Evolutionary conservation across 2,888 invertebrate genomes (phyloP).

Genomic region (Cryptocheilus praepositus): DNA sequence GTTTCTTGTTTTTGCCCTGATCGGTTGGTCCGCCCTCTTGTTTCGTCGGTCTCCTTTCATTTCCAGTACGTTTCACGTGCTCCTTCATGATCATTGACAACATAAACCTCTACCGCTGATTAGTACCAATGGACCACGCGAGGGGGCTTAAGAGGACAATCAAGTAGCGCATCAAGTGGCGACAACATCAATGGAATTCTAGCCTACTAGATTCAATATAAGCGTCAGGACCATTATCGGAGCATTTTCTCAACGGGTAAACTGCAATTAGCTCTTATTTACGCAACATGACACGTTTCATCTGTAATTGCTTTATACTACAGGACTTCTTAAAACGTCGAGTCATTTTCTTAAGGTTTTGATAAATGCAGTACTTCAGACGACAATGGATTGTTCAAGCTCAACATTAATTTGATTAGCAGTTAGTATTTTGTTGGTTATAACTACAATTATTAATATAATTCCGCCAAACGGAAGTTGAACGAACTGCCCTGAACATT

Average conservation of each 20-base stretch:
- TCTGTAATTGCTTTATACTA: no score
- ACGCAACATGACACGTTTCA: no score
- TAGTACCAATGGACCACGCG: constrained; percentile 30
- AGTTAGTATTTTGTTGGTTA: no score
- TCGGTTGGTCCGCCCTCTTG: neutral
- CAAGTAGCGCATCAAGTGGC: constrained; percentile 35
- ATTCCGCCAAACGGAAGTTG: no score
- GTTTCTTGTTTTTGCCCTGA: constrained; percentile 74
- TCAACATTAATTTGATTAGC: no score
- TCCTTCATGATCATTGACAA: constrained; percentile 29
- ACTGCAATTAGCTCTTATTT: no score
- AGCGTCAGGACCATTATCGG: neutral
- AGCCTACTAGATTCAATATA: constrained; percentile 16
- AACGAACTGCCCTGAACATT: no score
- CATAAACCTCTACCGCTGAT: neutral
- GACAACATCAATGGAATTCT: constrained; percentile 34
- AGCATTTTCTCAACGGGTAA: neutral
- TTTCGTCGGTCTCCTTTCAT: neutral
- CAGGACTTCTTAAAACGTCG: no score
- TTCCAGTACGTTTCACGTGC: neutral
- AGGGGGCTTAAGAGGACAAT: constrained; percentile 35
- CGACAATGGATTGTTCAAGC: no score
- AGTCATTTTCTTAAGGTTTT: no score
- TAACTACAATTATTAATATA: no score
- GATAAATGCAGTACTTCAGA: no score